These are phyloP conservation scores for Mirounga angustirostris DNA, from an alignment of 2,113 vertebrate species.

Conservation along the genomic window DNA sequence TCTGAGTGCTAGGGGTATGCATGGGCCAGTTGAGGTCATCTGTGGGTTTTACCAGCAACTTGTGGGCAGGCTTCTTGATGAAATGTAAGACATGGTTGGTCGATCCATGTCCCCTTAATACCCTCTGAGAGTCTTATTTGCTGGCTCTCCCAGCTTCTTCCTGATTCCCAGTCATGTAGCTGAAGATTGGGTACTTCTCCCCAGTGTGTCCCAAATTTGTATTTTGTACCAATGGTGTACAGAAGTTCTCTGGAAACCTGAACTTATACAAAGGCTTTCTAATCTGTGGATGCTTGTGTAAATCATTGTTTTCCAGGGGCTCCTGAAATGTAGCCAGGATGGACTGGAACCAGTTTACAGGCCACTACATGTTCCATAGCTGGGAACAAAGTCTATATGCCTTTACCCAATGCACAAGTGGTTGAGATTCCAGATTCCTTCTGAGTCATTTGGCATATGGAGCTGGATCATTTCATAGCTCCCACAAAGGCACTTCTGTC, in stretches of 20 bases:
- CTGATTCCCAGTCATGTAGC: not conserved
- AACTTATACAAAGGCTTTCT: not conserved
- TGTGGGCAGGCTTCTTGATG: not conserved
- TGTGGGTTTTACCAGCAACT: not conserved
- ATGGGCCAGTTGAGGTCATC: not conserved
- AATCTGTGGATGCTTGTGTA: not conserved
- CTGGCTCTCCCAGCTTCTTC: not conserved
- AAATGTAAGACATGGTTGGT: not conserved
- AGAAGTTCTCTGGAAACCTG: not conserved
- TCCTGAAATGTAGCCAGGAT: not conserved
- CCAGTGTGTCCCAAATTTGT: not conserved
- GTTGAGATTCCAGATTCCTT: not conserved
- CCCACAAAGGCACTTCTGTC: not conserved
- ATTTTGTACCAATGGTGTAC: not conserved
- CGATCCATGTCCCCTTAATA: not conserved
- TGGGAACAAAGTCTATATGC: not conserved
- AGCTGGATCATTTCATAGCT: not conserved
- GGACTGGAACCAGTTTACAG: not conserved
- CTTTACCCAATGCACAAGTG: not conserved
- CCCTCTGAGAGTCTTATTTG: not conserved
- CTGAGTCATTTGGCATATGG: not conserved
- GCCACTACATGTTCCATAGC: not conserved
- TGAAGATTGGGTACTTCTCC: not conserved
- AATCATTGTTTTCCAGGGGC: not conserved
- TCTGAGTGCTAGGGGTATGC: not conserved